These are phyloP conservation scores for Platanista minor DNA, from an alignment of 2,113 vertebrate species.

Conservation along the genomic window DNA sequence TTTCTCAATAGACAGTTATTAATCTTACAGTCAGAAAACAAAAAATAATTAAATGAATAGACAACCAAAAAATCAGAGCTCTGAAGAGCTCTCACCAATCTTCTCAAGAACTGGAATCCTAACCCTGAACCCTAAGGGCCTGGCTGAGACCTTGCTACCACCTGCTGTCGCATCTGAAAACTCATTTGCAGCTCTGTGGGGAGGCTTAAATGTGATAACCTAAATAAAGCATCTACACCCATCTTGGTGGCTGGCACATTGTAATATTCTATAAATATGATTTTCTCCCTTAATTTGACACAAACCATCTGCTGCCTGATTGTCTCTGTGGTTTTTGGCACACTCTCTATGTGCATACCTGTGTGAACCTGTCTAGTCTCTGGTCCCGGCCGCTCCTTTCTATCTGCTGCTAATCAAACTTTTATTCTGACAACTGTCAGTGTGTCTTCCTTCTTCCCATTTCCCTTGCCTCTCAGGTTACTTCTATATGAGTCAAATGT, in stretches of 20 bases:
- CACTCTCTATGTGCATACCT: background rate
- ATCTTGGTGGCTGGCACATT: background rate
- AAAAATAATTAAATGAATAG: background rate
- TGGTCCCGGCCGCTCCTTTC: background rate
- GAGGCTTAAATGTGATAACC: background rate
- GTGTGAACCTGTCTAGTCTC: background rate
- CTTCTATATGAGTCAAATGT: background rate
- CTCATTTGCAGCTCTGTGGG: background rate
- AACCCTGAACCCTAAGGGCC: background rate
- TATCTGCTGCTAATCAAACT: background rate
- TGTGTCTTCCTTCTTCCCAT: background rate
- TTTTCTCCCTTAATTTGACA: background rate
- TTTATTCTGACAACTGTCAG: background rate
- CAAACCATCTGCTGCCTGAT: background rate
- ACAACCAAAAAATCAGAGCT: background rate
- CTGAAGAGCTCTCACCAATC: background rate
- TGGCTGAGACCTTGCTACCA: background rate
- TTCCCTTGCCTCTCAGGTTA: background rate
- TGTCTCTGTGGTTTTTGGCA: background rate
- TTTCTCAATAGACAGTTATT: slow-evolving; percentile 2
- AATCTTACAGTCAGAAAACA: background rate
- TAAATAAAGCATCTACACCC: background rate
- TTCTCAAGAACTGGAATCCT: background rate
- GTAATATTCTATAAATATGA: background rate
- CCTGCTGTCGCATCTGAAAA: background rate